These are phyloP conservation scores for Netta rufina DNA, from an alignment of 2,797 vertebrate genomes.

Conservation along the genomic window DNA sequence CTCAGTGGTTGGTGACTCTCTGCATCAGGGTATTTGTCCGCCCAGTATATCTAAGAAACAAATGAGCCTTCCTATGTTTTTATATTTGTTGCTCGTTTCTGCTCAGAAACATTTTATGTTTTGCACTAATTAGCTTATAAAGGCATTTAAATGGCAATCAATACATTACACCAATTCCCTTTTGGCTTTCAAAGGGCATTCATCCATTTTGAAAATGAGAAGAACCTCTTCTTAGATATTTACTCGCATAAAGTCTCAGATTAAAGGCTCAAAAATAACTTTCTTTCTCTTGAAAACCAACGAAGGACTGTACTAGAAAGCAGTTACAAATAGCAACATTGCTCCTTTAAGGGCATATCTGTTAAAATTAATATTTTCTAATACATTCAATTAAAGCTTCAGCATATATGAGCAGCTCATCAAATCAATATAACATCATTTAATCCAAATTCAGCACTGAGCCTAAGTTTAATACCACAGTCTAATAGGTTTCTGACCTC, in stretches of 20 bases:
- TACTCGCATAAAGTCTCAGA: constrained; percentile 6
- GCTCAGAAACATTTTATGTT: constrained; percentile 53
- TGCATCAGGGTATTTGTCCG: not conserved
- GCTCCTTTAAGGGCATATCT: not conserved
- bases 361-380: constrained; percentile 38
- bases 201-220: constrained; percentile 33
- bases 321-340: not conserved
- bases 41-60: not conserved
- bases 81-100: constrained; percentile 20
- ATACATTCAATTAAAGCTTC: constrained; percentile 52
- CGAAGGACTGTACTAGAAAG: not conserved
- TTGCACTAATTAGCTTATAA: constrained; percentile 50
- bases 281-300: not conserved
- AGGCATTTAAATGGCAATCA: constrained; percentile 68
- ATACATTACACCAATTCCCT: constrained; percentile 62
- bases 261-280: not conserved
- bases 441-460: constrained; percentile 50
- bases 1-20: not conserved
- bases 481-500: constrained; percentile 51
- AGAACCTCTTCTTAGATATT: constrained; percentile 22
- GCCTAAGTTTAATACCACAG: constrained; percentile 7
- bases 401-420: constrained; percentile 39
- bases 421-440: constrained; percentile 34
- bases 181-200: constrained; percentile 63
- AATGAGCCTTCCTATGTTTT: not conserved